Conservation (phyloP, 1,140 invertebrate species). For the Temnothorax longispinosus region DNA sequence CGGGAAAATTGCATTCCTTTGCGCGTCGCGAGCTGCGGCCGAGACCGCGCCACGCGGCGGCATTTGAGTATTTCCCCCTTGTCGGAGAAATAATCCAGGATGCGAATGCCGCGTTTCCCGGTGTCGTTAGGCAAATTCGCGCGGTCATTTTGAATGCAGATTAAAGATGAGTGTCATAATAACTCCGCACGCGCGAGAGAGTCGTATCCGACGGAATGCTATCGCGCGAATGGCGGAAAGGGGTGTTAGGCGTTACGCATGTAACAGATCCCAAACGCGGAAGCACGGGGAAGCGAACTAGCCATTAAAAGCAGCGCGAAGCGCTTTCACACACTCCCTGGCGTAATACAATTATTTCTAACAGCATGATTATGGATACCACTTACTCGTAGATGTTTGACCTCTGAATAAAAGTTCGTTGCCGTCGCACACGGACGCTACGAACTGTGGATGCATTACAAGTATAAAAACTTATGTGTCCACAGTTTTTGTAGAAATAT, state of each 20-base stretch:
- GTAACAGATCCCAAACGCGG: not conserved
- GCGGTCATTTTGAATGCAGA: slow-evolving; percentile 20
- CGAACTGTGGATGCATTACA: not conserved
- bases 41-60: not conserved
- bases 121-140: slow-evolving; percentile 18
- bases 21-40: slow-evolving; percentile 20
- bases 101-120: not conserved
- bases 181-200: too few species aligned
- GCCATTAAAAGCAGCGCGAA: slow-evolving; percentile 7
- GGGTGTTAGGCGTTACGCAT: not conserved
- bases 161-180: slow-evolving; percentile 12
- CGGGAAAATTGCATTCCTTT: slow-evolving; percentile 67
- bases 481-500: not conserved
- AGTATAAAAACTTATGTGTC: not conserved
- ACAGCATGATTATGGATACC: slow-evolving; percentile 9
- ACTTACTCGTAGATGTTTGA: not conserved
- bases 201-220: too few species aligned
- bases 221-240: too few species aligned
- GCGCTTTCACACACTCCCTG: too few species aligned
- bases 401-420: not conserved
- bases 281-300: not conserved
- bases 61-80: slow-evolving; percentile 50
- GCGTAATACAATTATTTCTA: slow-evolving; percentile 24
- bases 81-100: not conserved
- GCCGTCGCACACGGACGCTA: not conserved